Evolutionary conservation across 2,888 invertebrate species (phyloP), one percentile per base, ranked within the genome.

Genomic region (Stenurella melanura): DNA sequence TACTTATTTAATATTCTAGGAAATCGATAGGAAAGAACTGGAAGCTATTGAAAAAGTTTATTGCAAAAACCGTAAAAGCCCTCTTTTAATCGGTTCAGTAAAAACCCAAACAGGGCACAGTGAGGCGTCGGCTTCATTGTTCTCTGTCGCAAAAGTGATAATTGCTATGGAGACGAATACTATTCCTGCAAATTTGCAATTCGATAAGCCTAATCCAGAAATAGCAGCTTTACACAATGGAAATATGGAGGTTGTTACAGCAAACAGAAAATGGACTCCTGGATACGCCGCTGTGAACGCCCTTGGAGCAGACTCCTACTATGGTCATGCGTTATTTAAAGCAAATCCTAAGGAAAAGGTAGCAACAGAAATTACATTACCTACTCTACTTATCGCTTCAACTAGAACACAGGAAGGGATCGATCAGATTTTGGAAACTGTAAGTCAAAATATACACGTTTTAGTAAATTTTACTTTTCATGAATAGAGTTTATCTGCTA

Each of bases 61-160:
- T 90, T 97, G 97, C 90, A 93, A 94, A 88, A 93, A 94, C 79
- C 93, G 97, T 42, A 91, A 92, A 73, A 89, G 89, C 17, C 97
- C 98, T 7, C 91, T 99, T 67, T 90, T 97, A 69, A 93, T 99
- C 83, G 99, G 99, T 9, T 97, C 98, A 0, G 96, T 98, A 0
- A 99, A 99, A 90, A 96, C 98, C 1, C 98, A 98, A 90, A 97
- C 98, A 95, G 99, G 99, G 0, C 99, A 99, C 89, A 94, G 97
- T 12, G 99, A 99, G 90, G 96, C 98, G 1, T 94, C 95, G 0
- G 94, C 96, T 50, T 96, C 96, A 19, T 91, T 98, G 38, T 96
- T 97, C 86, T 94, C 97, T 7, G 91, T 98, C 78, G 96, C 96
- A 15, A 98, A 98, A 90, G 93, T 97, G 63, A 88, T 99, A 34